A percentile compares a stretch with the other conserved stretches of the same genome.
These are phyloP conservation scores for Sylvilagus floridanus DNA, from an alignment of 2,797 vertebrate genomes.

Conservation along the genomic window DNA sequence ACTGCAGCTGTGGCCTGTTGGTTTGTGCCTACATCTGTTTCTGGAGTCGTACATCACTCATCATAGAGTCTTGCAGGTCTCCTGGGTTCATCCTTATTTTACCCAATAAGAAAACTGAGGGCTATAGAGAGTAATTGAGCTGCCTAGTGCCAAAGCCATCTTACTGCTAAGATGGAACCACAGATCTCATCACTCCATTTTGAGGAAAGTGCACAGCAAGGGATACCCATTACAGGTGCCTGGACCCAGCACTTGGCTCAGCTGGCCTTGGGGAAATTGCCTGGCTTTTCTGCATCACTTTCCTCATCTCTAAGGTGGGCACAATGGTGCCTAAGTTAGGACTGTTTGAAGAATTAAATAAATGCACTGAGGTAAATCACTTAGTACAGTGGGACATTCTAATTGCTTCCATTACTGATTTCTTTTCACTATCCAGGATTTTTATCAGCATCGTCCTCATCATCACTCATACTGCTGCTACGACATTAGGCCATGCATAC, in stretches of 20 bases:
- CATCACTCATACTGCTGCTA: not conserved
- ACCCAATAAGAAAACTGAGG: not conserved
- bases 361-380: not conserved
- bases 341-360: not conserved
- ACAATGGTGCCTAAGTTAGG: not conserved
- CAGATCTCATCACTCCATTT: not conserved
- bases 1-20: not conserved
- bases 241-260: not conserved
- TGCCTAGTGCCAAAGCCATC: not conserved
- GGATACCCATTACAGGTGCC: not conserved
- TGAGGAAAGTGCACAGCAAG: not conserved
- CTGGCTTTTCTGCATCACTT: not conserved
- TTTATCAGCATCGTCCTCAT: not conserved
- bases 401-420: conserved; percentile 11
- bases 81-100: not conserved
- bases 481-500: not conserved
- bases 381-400: not conserved
- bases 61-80: not conserved
- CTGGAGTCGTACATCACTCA: not conserved
- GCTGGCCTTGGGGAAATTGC: not conserved
- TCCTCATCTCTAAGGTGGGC: not conserved
- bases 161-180: not conserved
- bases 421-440: not conserved
- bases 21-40: not conserved
- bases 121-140: not conserved